Base-by-base conservation (phyloP, 2,113 vertebrate genomes). In the Dolichotis patagonum region DNA sequence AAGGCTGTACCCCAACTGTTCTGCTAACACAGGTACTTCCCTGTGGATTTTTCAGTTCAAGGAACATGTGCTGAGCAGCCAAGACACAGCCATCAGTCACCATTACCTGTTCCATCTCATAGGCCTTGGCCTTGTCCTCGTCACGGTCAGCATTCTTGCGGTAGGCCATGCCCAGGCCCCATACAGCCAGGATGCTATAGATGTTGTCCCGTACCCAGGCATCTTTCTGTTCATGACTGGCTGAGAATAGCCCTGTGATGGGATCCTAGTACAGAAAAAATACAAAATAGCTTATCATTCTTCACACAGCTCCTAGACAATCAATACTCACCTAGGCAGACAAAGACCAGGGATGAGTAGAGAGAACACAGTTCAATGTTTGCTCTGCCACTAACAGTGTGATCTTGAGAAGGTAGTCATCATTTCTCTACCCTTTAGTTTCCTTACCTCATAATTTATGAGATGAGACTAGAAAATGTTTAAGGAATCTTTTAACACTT, bases 181-280 rank as follows among this genome's bases (percentile, higher is more conserved):
- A 99, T 77, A 99, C 99, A 0, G 99, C 99, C 98, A 99, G 98
- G 96, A 99, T 99, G 95, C 99, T 99, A 98, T 99, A 99, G 82
- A 99, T 98, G 82, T 99, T 99, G 97, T 99, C 99, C 92, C 99
- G 99, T 2, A 99, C 99, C 99, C 99, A 99, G 81, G 99, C 99
- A 91, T 99, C 99, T 91, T 99, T 99, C 96, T 99, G 99, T 94
- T 99, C 99, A 0, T 98, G 91, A 20, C 99, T 99, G 3, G 99
- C 99, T 0, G 99, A 99, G 1, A 99, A 98, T 56, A 99, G 98
- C 41, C 99, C 99, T 0, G 99, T 99, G 97, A 99, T 99, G 1
- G 99, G 99, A 98, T 99, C 99, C 99, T 99, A 94, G 82, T 35
- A 58, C n/a, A 1, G 94, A 73, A 98, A 43, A 97, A 83, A 89